Base-by-base conservation (phyloP, 2,888 invertebrate genomes). In the Drosophila merina region DNA sequence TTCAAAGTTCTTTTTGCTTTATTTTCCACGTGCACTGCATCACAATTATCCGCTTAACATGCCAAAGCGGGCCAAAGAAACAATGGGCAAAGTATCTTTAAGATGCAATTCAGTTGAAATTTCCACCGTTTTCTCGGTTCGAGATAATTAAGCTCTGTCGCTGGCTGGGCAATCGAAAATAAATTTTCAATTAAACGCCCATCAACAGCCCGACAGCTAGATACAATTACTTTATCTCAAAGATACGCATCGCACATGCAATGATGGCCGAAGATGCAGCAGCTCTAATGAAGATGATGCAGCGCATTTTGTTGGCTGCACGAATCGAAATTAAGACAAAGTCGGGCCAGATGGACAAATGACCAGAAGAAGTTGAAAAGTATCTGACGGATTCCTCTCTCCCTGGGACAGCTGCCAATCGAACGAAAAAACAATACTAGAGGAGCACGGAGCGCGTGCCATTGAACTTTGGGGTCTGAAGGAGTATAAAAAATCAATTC, bases 1-100 rank as follows among this genome's bases (percentile, higher is more conserved):
- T 88, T 88, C 86, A 88, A 88, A 81, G 79, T 72, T 86, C 81
- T 82, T 84, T 87, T 88, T 88, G 78, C 85, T 78, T 83, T 78
- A 77, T 81, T 88, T 72, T 72, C 71, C 44, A 71, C 69, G 68
- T 55, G 71, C 57, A 70, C 72, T 64, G 74, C 74, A 48, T 71
- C 67, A 74, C 84, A 84, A 84, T 84, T 74, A 86, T 84, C 84
- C 84, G 86, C 84, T 84, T 84, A 84, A 70, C 63, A 75, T 79
- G 74, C 77, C 72, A 73, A 67, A 60, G 59, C 82, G 79, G 79
- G 84, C 71, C 77, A 84, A 82, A 76, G 77, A 84, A 33, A 66
- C 79, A 71, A 52, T 82, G 74, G 75, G 75, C 81, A 82, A 82
- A 82, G 85, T 82, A 82, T 84, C 79, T 78, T 76, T 78, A 82